A percentile compares a stretch with the other conserved stretches of the same genome.
Conservation (phyloP, 2,888 invertebrate genomes). For the Andrena trimmerana region DNA sequence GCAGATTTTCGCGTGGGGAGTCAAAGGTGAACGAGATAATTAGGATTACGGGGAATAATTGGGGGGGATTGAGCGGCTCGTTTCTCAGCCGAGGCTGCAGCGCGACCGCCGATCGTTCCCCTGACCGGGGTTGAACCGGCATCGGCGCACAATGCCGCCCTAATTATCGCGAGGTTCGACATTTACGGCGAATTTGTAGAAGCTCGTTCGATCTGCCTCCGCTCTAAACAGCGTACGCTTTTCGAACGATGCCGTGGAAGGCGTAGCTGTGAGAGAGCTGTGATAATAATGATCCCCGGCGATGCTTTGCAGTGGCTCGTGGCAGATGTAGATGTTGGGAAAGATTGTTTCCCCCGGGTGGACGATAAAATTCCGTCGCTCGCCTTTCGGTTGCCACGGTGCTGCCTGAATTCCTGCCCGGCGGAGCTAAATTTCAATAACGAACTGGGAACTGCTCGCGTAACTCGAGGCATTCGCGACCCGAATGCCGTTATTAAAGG, state of each 20-base stretch:
- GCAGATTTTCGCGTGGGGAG: constrained; percentile 54
- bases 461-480: neutral
- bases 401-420: too few species aligned
- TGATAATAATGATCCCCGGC: neutral
- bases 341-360: too few species aligned
- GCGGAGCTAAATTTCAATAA: neutral
- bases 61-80: constrained; percentile 51
- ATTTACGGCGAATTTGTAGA: constrained; percentile 36
- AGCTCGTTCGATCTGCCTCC: constrained; percentile 16
- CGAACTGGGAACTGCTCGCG: too few species aligned
- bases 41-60: constrained; percentile 72
- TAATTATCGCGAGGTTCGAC: constrained; percentile 62
- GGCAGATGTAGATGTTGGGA: too few species aligned
- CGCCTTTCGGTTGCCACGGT: too few species aligned
- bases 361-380: too few species aligned
- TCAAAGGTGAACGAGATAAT: constrained; percentile 68
- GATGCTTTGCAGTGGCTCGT: too few species aligned
- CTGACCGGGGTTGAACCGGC: constrained; percentile 29
- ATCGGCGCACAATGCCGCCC: constrained; percentile 45
- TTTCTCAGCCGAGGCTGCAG: constrained; percentile 44
- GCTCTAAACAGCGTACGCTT: neutral
- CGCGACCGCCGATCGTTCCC: constrained; percentile 36
- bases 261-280: neutral
- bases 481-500: constrained; percentile 7
- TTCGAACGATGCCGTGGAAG: neutral